These are phyloP conservation scores for Noctua pronuba DNA, from an alignment of 2,888 invertebrate genomes.

Conservation along the genomic window DNA sequence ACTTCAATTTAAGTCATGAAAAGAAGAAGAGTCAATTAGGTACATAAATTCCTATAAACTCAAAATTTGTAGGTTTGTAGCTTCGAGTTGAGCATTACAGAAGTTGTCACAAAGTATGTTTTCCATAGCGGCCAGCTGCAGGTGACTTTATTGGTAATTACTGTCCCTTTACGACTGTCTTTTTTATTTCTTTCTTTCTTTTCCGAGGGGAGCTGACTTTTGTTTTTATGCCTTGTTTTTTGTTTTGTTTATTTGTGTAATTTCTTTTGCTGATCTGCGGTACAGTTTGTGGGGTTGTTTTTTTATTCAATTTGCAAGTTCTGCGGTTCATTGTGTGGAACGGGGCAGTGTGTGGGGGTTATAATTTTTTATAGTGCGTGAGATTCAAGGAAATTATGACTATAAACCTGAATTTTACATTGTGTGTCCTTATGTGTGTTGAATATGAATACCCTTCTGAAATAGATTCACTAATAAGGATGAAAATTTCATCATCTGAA, in stretches of 20 bases:
- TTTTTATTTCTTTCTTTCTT: slow-evolving; percentile 64
- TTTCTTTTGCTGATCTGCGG: slow-evolving; percentile 50
- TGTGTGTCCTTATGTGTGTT: neutral
- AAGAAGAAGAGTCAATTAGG: slow-evolving; percentile 15
- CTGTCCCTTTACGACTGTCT: slow-evolving; percentile 70
- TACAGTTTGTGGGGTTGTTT: slow-evolving; percentile 41
- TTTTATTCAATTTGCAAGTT: slow-evolving; percentile 51
- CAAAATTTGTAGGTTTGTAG: slow-evolving; percentile 12
- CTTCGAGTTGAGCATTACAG: slow-evolving; percentile 26
- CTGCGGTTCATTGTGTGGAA: slow-evolving; percentile 48
- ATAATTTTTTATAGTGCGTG: slow-evolving; percentile 12
- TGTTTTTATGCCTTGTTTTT: slow-evolving; percentile 59
- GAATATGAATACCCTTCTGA: too few species aligned
- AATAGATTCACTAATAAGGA: too few species aligned
- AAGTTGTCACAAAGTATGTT: slow-evolving; percentile 49
- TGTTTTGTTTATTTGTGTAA: slow-evolving; percentile 63
- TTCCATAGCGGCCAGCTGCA: slow-evolving; percentile 60
- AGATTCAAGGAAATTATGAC: slow-evolving; percentile 1
- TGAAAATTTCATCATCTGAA: too few species aligned
- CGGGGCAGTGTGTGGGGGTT: neutral
- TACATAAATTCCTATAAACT: slow-evolving; percentile 21
- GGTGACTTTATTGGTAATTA: slow-evolving; percentile 74
- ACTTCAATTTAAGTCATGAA: neutral
- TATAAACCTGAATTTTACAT: neutral
- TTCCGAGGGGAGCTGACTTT: slow-evolving; percentile 68